phyloP scores from a whole-genome alignment of 2,888 invertebrate species.

The Cephalotes varians region DNA sequence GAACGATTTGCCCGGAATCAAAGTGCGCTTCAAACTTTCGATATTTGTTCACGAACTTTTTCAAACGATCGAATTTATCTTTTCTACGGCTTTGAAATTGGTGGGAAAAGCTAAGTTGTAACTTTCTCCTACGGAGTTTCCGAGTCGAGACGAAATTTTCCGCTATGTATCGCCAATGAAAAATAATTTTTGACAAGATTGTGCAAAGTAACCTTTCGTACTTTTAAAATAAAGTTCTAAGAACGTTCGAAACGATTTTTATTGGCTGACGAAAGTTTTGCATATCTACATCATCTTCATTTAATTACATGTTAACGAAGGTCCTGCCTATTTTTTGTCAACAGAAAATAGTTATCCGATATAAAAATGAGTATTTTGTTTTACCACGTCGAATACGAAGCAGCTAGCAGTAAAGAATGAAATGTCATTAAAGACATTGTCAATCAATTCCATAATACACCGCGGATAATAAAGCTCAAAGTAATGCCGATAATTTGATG shows the following conservation, averaged over 20 bases:
- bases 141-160: slow-evolving; percentile 29
- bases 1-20: slow-evolving; percentile 34
- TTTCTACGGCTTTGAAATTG: slow-evolving; percentile 36
- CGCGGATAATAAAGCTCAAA: slow-evolving; percentile 21
- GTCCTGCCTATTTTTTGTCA: neutral
- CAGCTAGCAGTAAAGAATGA: neutral
- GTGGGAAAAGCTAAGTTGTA: slow-evolving; percentile 29
- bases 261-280: neutral
- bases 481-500: slow-evolving; percentile 46
- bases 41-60: slow-evolving; percentile 49
- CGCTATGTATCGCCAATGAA: neutral
- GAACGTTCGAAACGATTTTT: neutral
- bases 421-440: slow-evolving; percentile 12
- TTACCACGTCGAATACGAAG: neutral
- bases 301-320: neutral
- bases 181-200: slow-evolving; percentile 29
- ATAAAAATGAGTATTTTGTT: neutral
- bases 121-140: slow-evolving; percentile 18
- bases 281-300: neutral
- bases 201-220: slow-evolving; percentile 17
- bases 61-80: slow-evolving; percentile 46
- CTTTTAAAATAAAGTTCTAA: neutral
- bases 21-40: slow-evolving; percentile 37
- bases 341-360: neutral
- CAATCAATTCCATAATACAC: slow-evolving; percentile 6